Evolutionary conservation across 1,140 invertebrate genomes (phyloP).

Genomic region (Spodoptera frugiperda): DNA sequence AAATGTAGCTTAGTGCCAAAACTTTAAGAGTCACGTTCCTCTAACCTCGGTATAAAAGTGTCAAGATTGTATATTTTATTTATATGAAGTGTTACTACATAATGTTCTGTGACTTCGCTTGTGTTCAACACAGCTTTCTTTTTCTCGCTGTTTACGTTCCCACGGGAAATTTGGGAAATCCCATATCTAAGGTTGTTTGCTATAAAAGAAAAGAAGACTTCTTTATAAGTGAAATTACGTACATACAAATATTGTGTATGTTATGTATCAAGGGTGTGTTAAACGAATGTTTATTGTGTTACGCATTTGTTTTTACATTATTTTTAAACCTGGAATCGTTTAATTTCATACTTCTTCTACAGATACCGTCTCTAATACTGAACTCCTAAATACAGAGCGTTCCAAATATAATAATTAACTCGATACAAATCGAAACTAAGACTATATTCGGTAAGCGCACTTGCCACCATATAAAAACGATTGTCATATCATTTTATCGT

Average conservation of each 20-base stretch:
- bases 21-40: conserved; percentile 20
- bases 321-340: too few relatives aligned
- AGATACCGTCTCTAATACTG: too few relatives aligned
- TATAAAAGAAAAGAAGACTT: conserved; percentile 1
- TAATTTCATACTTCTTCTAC: too few relatives aligned
- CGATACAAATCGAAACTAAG: too few relatives aligned
- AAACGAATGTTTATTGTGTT: background rate
- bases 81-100: conserved; percentile 5
- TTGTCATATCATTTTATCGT: background rate
- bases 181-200: conserved; percentile 19
- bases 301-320: too few relatives aligned
- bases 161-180: conserved; percentile 33
- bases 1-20: conserved; percentile 6
- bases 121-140: conserved; percentile 25
- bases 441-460: too few relatives aligned
- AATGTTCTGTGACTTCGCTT: background rate
- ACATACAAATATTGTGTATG: background rate
- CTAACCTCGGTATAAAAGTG: conserved; percentile 21
- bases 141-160: conserved; percentile 3
- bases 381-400: too few relatives aligned
- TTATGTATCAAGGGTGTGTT: background rate
- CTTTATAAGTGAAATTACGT: background rate
- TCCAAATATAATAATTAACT: too few relatives aligned
- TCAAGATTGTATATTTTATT: conserved; percentile 36
- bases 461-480: background rate